Evolutionary conservation across 2,888 invertebrate genomes (phyloP).

Genomic region (Acrobasis repandana): DNA sequence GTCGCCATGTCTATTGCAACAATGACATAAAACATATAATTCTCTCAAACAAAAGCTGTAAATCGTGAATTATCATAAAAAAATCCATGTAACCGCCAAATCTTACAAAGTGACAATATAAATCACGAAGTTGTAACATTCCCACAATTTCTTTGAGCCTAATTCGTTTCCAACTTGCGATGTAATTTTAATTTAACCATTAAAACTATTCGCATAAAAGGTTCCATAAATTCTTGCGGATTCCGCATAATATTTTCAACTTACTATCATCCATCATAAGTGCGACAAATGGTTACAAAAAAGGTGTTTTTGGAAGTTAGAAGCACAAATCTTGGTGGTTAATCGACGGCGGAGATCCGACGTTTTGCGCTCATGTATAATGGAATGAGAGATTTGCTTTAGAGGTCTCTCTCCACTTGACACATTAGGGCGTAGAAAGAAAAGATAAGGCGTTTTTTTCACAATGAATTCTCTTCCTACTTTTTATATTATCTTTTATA

Average conservation of each 20-base stretch:
- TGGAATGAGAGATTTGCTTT: slow-evolving; percentile 17
- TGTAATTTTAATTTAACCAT: slow-evolving; percentile 7
- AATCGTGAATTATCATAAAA: slow-evolving; percentile 4
- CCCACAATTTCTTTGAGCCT: not conserved
- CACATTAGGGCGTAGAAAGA: not conserved
- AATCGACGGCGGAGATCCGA: slow-evolving; percentile 50
- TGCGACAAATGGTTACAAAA: slow-evolving; percentile 12
- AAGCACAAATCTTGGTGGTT: slow-evolving; percentile 59
- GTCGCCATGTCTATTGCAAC: not conserved
- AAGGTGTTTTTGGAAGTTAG: slow-evolving; percentile 45
- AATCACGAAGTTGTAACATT: slow-evolving; percentile 14
- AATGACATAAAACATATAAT: not conserved
- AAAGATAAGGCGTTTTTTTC: slow-evolving; percentile 2
- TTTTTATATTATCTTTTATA: too few relatives aligned
- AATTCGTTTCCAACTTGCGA: not conserved
- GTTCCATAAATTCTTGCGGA: slow-evolving; percentile 7
- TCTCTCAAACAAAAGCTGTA: not conserved
- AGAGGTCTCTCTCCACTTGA: not conserved
- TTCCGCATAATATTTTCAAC: slow-evolving; percentile 3
- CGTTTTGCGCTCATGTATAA: slow-evolving; percentile 38
- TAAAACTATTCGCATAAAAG: slow-evolving; percentile 18
- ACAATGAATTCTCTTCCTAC: too few relatives aligned
- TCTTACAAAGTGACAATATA: not conserved
- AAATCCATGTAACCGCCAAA: not conserved
- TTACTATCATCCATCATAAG: slow-evolving; percentile 11